phyloP scores from a whole-genome alignment of 2,113 vertebrate species.

The Leptobrachium leishanense region DNA sequence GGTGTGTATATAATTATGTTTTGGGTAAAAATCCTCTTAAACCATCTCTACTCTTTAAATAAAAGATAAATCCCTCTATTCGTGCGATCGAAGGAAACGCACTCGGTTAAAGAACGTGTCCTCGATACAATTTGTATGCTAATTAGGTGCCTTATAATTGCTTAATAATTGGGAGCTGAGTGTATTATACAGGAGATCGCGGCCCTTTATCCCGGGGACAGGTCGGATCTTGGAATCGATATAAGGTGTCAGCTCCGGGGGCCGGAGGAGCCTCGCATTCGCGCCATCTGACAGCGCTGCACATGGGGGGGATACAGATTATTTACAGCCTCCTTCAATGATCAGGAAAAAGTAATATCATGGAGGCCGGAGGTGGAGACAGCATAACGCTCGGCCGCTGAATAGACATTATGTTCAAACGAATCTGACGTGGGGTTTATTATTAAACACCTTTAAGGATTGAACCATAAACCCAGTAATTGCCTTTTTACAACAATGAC shows the following conservation, averaged over 20 bases:
- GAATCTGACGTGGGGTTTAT: not conserved
- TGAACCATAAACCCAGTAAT: too few relatives aligned
- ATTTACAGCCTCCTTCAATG: not conserved
- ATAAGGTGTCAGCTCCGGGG: not conserved
- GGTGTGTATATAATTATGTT: too few relatives aligned
- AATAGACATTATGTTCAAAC: constrained; percentile 2
- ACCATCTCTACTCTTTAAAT: too few relatives aligned
- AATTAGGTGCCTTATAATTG: too few relatives aligned
- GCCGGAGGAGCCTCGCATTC: not conserved
- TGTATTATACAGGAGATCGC: not conserved
- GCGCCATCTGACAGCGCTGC: not conserved
- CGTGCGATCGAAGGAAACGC: too few relatives aligned
- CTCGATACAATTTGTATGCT: too few relatives aligned
- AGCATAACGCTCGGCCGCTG: not conserved
- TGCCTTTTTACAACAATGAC: too few relatives aligned
- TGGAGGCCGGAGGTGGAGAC: not conserved
- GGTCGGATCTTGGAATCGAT: not conserved
- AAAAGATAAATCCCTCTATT: too few relatives aligned
- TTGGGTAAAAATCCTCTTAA: too few relatives aligned
- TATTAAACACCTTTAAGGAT: not conserved
- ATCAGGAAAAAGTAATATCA: constrained; percentile 14
- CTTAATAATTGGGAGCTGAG: not conserved
- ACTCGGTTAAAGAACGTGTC: too few relatives aligned
- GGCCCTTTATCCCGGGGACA: not conserved
- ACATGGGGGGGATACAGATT: constrained; percentile 6